Conservation (phyloP, 2,888 invertebrate species). For the Nephrotoma flavescens region DNA sequence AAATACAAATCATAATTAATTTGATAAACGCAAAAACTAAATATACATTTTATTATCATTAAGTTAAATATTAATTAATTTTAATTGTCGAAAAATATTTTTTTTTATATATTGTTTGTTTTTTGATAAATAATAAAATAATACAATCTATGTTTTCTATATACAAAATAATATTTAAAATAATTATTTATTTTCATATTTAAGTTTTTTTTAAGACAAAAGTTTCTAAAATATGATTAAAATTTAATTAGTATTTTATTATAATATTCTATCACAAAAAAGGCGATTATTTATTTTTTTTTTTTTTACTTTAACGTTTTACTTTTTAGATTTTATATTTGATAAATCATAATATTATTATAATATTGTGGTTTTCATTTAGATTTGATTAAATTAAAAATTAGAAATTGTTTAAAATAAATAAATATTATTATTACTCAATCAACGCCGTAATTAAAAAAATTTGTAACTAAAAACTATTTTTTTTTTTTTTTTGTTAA, state of each 20-base stretch:
- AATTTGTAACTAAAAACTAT: neutral
- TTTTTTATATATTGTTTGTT: neutral
- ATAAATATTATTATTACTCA: neutral
- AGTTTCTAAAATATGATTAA: neutral
- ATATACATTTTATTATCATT: neutral
- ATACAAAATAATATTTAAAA: neutral
- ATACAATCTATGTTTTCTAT: neutral
- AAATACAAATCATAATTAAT: neutral
- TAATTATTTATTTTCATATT: neutral
- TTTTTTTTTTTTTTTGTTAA: neutral
- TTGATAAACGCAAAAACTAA: neutral
- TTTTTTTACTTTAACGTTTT: neutral
- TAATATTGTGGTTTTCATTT: neutral
- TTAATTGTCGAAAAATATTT: neutral
- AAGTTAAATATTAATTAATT: neutral
- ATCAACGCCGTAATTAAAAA: neutral
- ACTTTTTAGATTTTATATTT: neutral
- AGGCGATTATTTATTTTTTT: neutral
- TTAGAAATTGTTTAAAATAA: neutral
- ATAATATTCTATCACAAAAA: neutral
- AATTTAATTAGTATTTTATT: neutral
- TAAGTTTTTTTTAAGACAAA: neutral
- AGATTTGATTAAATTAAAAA: neutral
- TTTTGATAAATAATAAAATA: neutral
- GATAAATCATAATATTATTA: neutral